Conservation (phyloP, 2,797 vertebrate genomes). For the Anabacerthia variegaticeps region DNA sequence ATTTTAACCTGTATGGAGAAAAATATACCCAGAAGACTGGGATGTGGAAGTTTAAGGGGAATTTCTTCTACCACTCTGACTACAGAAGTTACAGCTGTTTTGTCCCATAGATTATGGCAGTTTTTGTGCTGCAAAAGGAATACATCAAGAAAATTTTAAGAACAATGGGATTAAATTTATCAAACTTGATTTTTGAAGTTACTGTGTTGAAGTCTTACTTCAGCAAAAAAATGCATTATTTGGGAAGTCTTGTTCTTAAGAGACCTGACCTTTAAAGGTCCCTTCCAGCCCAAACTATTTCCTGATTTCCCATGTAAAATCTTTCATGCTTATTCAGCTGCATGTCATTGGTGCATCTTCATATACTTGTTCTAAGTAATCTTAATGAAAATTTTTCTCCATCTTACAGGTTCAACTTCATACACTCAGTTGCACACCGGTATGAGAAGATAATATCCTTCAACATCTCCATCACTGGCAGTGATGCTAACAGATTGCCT, state of each 20-base stretch:
- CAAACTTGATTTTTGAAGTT: background rate
- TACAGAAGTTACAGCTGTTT: background rate
- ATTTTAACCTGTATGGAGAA: background rate
- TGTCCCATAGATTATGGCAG: background rate
- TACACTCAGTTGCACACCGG: slow-evolving; percentile 88
- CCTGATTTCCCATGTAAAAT: background rate
- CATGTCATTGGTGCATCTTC: background rate
- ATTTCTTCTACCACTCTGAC: background rate
- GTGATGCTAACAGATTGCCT: slow-evolving; percentile 85
- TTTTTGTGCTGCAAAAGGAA: background rate
- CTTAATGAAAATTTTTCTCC: background rate
- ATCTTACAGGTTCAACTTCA: slow-evolving; percentile 83
- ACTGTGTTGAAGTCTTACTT: background rate
- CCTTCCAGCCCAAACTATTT: background rate
- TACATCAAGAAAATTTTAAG: background rate
- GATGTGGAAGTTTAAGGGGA: background rate
- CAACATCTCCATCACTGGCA: slow-evolving; percentile 54
- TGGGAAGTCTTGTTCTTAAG: background rate
- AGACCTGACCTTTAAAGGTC: background rate
- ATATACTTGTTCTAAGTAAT: background rate
- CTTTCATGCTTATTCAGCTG: fast-evolving
- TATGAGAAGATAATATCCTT: slow-evolving; percentile 88
- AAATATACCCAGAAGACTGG: background rate
- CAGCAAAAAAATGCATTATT: background rate
- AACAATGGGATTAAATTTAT: background rate